Evolutionary conservation across 1,140 invertebrate species (phyloP), one percentile per base, ranked within the genome.

Genomic region (Heliconius hermathena): DNA sequence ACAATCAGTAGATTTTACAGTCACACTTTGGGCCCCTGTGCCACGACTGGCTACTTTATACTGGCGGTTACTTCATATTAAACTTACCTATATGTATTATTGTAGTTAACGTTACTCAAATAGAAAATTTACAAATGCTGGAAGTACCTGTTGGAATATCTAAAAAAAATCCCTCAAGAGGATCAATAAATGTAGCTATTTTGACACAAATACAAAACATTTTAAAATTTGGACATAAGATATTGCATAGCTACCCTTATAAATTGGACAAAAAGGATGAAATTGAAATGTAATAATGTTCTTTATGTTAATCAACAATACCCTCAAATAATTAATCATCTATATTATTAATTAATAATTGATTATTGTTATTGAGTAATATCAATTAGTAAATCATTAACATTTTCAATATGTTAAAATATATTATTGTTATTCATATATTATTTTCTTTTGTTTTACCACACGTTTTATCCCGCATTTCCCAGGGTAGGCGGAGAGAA

Each of bases 121-220:
- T 84, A 18, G 81, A 82, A 13, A 86, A 82, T 71, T 74, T 84
- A 16, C 80, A 87, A 78, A 79, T 85, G 26, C 60, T 86, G 20
- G 81, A 85, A n/a, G 26, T 83, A 26, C 79, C 84, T 13, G 6
- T 76, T 13, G 8, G 74, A 29, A 77, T 76, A 8, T 77, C 81
- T 0, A 73, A 79, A 41, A 57, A 85, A n/a, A 33, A 36, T 8
- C 75, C 78, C 29, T 80, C 77, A 2, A 87, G 85, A 49, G 74
- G 70, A n/a, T 84, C 85, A 3, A 90, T 90, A 49, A 90, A 90
- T 71, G 84, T 80, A n/a, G 87, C 86, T 11, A 36, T 90, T 29
- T 71, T 84, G 22, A 85, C 84, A 0, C 52, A 90, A 4, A 76
- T 88, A 8, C 83, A 87, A n/a, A 87, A 78, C 66, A 83, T 91